Evolutionary conservation across 1,140 invertebrate genomes (phyloP), one percentile per base, ranked within the genome.

Genomic region (Micrasema longulum): DNA sequence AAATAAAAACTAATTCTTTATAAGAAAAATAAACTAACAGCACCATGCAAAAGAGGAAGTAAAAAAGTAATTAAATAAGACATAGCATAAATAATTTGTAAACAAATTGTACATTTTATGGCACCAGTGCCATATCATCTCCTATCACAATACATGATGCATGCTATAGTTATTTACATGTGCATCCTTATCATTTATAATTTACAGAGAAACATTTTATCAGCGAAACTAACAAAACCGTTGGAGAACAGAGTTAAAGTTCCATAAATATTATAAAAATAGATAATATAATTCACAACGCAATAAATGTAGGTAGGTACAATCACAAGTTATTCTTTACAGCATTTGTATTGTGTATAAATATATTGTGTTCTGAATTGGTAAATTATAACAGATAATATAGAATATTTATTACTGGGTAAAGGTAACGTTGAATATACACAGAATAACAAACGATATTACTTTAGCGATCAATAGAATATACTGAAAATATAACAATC

Each of bases 11-110:
- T 55, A 48, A 52, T 22, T 18, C 22, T 73, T 69, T 73, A 73
- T 69, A 63, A 69, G 72, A 69, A 73, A 73, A 73, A 69, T 73
- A 69, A 73, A 73, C 72, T 65, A 23, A 63, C 26, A 63, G 68
- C 68, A 63, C 55, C 68, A 64, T 70, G 41, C 57, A 57, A 35
- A 23, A n/a, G n/a, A n/a, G n/a, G 38, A 57, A 53, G 50, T 31
- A 36, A 57, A 52, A 45, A 67, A 55, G 48, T 47, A 66, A 6
- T 53, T 38, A 38, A 41, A 47, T 26, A 64, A 4, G 11, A 22
- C 31, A 47, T 22, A 23, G 16, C 18, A 64, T 26, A 26, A 26
- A 18, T 45, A 45, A 12, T 43, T 62, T 22, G 10, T 45, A 16
- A 22, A 35, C 62, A 12, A 47, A 47, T 35, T 48, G 43, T 47